Base-by-base conservation (phyloP, 2,113 vertebrate genomes). In the Xenopus borealis region DNA sequence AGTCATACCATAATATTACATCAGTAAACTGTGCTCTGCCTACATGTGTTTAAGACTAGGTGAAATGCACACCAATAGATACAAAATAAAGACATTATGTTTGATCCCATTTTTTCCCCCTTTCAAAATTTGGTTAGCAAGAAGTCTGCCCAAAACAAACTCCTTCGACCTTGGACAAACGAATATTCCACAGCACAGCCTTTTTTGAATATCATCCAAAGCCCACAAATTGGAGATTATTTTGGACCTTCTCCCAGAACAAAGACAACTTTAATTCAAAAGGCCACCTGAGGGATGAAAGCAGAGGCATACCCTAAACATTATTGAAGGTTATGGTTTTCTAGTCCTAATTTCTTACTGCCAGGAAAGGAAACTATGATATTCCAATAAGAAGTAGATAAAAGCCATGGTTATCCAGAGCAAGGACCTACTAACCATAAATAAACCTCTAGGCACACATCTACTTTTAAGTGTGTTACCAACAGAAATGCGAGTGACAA, bases 101-200 rank as follows among this genome's bases (percentile, higher is more conserved):
- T 18, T 55, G 16, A 55, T 16, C 17, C 17, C 4, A 0, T 72
- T 30, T 47, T 65, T 66, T 46, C 45, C 12, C 19, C n/a, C 11
- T 20, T 10, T 18, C 27, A 62, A 20, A 69, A 83, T 84, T 55
- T 50, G 78, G 68, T 85, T 83, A 83, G 69, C 75, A 78, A 82
- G 82, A 85, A 86, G 84, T 53, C 65, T 85, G 79, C 76, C 80
- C 76, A 84, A 87, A 50, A 82, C 78, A 89, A 88, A 84, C 81
- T 81, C 55, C 82, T 83, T 18, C 77, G 66, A 81, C 81, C 84
- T 82, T 78, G 66, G 61, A 81, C 78, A 55, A 65, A 80, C 74
- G 88, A 79, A 80, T 71, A 82, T 76, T 86, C 78, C 20, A 66
- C 10, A 61, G 72, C 76, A 83, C 75, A 83, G 79, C 53, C 82